These are phyloP conservation scores for Corydoras maculifer DNA, from an alignment of 2,113 vertebrate species.

Conservation along the genomic window DNA sequence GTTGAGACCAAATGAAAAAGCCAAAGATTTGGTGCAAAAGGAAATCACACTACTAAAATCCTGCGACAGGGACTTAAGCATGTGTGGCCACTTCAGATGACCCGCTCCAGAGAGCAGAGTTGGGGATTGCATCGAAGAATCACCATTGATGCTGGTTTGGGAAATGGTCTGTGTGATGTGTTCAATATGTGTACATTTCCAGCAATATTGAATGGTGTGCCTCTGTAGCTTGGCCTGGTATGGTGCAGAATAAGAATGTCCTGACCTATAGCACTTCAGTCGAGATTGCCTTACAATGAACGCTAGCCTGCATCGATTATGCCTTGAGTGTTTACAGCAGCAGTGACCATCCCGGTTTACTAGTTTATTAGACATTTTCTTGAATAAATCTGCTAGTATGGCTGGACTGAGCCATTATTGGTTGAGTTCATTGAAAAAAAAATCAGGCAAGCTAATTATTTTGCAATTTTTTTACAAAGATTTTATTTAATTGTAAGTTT, in stretches of 20 bases:
- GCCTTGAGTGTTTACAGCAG: slow-evolving; percentile 46
- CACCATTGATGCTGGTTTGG: slow-evolving; percentile 37
- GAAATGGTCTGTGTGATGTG: slow-evolving; percentile 36
- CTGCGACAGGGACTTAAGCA: slow-evolving; percentile 37
- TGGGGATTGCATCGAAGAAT: slow-evolving; percentile 27
- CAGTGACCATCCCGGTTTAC: slow-evolving; percentile 32
- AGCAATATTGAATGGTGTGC: slow-evolving; percentile 48
- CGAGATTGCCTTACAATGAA: slow-evolving; percentile 48
- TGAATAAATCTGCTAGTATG: slow-evolving; percentile 19
- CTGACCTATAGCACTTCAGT: slow-evolving; percentile 51
- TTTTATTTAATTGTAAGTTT: no score
- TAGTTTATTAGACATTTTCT: slow-evolving; percentile 18
- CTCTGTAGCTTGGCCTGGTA: slow-evolving; percentile 40
- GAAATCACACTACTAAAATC: slow-evolving; percentile 34
- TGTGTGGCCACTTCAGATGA: slow-evolving; percentile 40
- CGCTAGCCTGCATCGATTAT: slow-evolving; percentile 47
- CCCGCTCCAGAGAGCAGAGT: slow-evolving; percentile 15
- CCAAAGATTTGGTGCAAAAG: slow-evolving; percentile 8
- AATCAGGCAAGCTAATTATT: no score
- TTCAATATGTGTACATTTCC: slow-evolving; percentile 52
- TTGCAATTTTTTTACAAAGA: no score
- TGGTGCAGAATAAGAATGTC: slow-evolving; percentile 52
- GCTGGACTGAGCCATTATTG: not conserved
- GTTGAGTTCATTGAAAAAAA: no score
- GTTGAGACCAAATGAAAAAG: not conserved